These are phyloP conservation scores for Spondyliosoma cantharus DNA, from an alignment of 2,797 vertebrate species.

Conservation along the genomic window DNA sequence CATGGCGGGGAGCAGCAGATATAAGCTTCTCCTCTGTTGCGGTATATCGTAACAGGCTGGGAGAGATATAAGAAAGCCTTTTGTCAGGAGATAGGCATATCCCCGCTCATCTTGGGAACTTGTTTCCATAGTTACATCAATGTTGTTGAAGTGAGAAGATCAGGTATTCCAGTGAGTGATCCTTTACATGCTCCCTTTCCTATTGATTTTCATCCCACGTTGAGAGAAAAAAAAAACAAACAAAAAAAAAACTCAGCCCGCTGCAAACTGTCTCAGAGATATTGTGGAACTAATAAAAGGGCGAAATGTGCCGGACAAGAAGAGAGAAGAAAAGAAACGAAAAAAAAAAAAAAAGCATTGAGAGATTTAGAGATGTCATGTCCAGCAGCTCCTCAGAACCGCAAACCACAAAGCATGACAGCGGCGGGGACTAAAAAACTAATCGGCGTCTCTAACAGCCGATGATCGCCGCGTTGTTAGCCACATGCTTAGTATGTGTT, in stretches of 20 bases:
- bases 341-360: constrained; percentile 37
- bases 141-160: constrained; percentile 83
- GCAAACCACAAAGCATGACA: constrained; percentile 51
- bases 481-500: constrained; percentile 76
- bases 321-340: constrained; percentile 50
- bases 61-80: constrained; percentile 74
- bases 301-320: constrained; percentile 54
- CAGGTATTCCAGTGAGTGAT: constrained; percentile 83
- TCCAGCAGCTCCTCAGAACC: constrained; percentile 45
- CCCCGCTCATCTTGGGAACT: constrained; percentile 78
- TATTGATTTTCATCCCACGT: constrained; percentile 80
- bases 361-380: constrained; percentile 58
- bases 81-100: constrained; percentile 78
- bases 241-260: constrained; percentile 14
- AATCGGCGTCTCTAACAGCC: constrained; percentile 69
- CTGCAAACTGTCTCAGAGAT: constrained; percentile 67
- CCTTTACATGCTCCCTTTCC: constrained; percentile 77
- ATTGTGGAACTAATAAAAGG: constrained; percentile 76
- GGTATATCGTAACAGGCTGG: constrained; percentile 64
- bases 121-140: constrained; percentile 88
- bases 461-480: constrained; percentile 79
- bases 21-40: constrained; percentile 67
- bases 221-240: constrained; percentile 22
- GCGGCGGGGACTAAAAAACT: constrained; percentile 43
- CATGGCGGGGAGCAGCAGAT: constrained; percentile 73